A percentile compares a stretch with the other conserved stretches of the same genome.
These are phyloP conservation scores for Caracal caracal DNA, from an alignment of 2,113 vertebrate genomes.

Conservation along the genomic window DNA sequence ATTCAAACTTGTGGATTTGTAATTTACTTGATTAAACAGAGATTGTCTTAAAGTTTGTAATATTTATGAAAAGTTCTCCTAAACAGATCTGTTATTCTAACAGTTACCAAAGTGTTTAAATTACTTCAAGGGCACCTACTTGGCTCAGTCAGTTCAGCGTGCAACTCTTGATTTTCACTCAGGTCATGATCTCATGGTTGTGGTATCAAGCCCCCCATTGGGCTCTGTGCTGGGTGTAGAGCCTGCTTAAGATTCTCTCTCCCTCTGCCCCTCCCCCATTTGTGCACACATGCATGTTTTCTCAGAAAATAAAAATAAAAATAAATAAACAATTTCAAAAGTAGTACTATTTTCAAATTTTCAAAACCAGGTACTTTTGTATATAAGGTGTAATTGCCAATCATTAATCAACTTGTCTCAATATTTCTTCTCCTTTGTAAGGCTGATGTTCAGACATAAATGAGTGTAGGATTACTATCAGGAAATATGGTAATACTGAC, in stretches of 20 bases:
- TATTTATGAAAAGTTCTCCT: background rate
- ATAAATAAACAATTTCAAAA: background rate
- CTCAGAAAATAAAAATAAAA: too few relatives aligned
- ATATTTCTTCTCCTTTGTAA: background rate
- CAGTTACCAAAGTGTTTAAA: background rate
- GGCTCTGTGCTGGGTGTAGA: too few relatives aligned
- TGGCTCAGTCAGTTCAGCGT: too few relatives aligned
- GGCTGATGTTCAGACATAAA: background rate
- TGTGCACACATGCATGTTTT: too few relatives aligned
- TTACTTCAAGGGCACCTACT: background rate
- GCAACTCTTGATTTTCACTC: too few relatives aligned
- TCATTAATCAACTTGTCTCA: background rate
- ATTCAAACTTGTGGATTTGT: background rate
- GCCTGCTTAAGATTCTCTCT: too few relatives aligned
- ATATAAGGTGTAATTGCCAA: background rate
- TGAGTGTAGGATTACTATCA: background rate
- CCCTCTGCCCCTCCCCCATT: too few relatives aligned
- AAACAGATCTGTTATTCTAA: conserved; percentile 19
- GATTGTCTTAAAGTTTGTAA: background rate
- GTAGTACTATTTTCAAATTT: conserved; percentile 34
- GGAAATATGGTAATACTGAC: background rate
- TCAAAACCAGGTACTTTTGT: background rate
- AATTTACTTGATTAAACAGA: background rate
- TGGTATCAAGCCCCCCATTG: too few relatives aligned
- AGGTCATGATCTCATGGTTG: too few relatives aligned